Conservation (phyloP, 2,888 invertebrate species). For the Nymphalis polychloros region DNA sequence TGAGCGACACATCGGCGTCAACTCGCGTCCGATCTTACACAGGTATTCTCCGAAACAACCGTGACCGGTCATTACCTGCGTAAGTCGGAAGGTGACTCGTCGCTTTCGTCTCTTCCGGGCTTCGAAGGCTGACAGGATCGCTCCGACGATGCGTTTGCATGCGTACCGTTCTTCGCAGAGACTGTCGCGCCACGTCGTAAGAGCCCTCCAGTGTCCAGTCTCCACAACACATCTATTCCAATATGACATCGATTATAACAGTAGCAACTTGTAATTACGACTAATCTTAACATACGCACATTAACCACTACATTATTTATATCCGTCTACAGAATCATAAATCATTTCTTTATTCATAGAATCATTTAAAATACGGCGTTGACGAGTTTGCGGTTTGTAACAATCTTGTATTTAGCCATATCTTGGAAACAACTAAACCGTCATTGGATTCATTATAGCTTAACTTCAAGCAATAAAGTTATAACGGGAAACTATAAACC, state of each 20-base stretch:
- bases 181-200: too few relatives aligned
- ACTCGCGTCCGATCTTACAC: too few relatives aligned
- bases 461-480: not conserved
- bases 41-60: too few relatives aligned
- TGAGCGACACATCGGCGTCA: too few relatives aligned
- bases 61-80: too few relatives aligned
- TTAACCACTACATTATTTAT: not conserved
- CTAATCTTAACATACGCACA: not conserved
- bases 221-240: not conserved
- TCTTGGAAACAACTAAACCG: not conserved
- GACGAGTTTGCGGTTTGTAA: not conserved
- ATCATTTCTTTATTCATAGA: constrained; percentile 8
- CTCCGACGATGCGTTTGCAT: too few relatives aligned
- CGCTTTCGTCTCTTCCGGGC: too few relatives aligned
- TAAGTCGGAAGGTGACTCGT: too few relatives aligned
- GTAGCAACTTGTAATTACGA: constrained; percentile 2
- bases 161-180: too few relatives aligned
- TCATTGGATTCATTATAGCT: not conserved
- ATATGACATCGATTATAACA: not conserved
- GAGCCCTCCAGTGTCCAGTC: too few relatives aligned
- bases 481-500: not conserved
- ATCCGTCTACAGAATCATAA: constrained; percentile 5
- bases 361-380: not conserved
- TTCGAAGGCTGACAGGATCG: too few relatives aligned
- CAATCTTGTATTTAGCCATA: not conserved